A percentile compares a stretch with the other conserved stretches of the same genome.
These are phyloP conservation scores for Tryphoninae sp. DNA, from an alignment of 2,888 invertebrate genomes.

Conservation along the genomic window DNA sequence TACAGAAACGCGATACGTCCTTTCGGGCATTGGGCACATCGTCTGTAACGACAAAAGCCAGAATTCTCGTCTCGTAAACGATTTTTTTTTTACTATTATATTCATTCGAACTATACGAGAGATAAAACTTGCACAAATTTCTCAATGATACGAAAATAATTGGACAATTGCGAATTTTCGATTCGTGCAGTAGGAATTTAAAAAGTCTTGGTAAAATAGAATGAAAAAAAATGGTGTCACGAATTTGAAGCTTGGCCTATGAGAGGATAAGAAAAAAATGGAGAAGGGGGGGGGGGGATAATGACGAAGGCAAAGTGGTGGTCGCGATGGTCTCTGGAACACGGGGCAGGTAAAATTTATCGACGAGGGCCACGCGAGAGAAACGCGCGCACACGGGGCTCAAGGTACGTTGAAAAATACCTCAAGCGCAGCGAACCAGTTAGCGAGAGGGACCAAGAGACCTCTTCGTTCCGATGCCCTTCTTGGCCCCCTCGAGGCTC, in stretches of 20 bases:
- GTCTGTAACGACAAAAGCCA: neutral
- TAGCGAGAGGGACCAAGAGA: constrained; percentile 50
- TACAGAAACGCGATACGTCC: constrained; percentile 4
- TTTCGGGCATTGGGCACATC: constrained; percentile 26
- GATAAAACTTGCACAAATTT: too few relatives aligned
- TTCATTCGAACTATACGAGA: neutral
- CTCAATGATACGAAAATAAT: neutral
- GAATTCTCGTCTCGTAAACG: constrained; percentile 5
- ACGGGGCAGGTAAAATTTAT: constrained; percentile 59
- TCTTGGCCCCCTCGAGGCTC: constrained; percentile 47
- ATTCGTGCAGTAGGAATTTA: neutral
- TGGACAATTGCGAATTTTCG: neutral
- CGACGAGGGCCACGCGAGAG: constrained; percentile 57
- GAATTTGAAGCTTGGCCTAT: constrained; percentile 26
- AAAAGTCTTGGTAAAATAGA: neutral
- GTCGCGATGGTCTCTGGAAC: constrained; percentile 21
- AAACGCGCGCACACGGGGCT: constrained; percentile 44
- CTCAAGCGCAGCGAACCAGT: constrained; percentile 68
- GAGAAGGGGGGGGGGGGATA: constrained; percentile 35
- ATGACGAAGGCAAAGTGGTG: constrained; percentile 61
- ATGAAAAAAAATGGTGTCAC: neutral
- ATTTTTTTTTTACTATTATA: constrained; percentile 5
- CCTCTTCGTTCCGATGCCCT: constrained; percentile 37
- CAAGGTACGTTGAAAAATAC: constrained; percentile 64
- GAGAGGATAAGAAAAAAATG: constrained; percentile 25